A percentile compares a stretch with the other conserved stretches of the same genome.
phyloP scores from a whole-genome alignment of 2,797 vertebrate genomes.

The Notolepis coatsorum region DNA sequence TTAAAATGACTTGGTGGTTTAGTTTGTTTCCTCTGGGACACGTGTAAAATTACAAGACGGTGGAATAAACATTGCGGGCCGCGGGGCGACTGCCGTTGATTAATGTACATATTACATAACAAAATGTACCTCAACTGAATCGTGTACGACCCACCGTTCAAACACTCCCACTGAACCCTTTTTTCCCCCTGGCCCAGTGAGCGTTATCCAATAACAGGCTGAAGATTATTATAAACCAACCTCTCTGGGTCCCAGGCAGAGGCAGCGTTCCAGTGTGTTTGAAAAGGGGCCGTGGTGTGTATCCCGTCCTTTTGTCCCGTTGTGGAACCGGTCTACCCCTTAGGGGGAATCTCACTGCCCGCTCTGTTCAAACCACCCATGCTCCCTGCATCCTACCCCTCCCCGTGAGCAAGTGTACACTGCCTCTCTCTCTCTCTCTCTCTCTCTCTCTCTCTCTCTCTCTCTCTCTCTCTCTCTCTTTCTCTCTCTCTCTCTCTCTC shows the following conservation, averaged over 20 bases:
- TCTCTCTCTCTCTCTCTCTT: neutral
- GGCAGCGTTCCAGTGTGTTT: neutral
- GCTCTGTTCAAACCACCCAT: neutral
- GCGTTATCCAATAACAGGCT: too few species aligned
- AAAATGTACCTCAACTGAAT: neutral
- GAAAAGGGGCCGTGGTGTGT: neutral
- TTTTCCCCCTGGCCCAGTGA: too few species aligned
- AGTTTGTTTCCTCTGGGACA: neutral
- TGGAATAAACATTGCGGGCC: neutral
- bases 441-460: neutral
- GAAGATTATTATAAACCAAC: too few species aligned
- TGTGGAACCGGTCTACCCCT: neutral
- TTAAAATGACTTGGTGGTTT: neutral
- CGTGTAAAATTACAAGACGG: neutral
- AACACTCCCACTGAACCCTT: too few species aligned
- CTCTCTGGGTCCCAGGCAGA: neutral
- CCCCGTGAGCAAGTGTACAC: neutral
- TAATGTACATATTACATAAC: neutral
- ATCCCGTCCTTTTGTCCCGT: neutral
- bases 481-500: too few species aligned
- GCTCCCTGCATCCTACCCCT: too few species aligned
- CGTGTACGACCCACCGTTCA: too few species aligned
- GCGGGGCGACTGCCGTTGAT: neutral
- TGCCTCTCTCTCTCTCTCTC: neutral
- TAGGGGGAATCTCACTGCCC: neutral